Evolutionary conservation across 2,888 invertebrate genomes (phyloP).

Genomic region (Caenorhabditis drosophilae): DNA sequence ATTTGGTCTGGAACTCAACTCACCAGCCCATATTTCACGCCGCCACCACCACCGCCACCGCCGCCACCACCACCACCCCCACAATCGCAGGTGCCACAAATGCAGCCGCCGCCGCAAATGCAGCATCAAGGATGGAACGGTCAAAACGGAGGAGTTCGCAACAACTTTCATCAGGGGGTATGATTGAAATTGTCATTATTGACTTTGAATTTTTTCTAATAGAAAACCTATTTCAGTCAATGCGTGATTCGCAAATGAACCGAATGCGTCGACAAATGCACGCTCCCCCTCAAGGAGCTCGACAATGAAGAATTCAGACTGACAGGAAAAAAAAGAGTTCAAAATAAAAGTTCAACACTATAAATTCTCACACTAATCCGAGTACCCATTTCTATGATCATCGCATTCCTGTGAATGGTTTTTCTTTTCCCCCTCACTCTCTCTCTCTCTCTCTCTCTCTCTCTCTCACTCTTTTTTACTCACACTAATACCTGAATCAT

Average conservation of each 20-base stretch:
- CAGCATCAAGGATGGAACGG: constrained; percentile 1
- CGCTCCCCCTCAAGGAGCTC: constrained; percentile 19
- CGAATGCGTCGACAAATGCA: constrained; percentile 31
- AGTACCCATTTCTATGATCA: constrained; percentile 33
- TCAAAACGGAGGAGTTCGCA: not conserved
- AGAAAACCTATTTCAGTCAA: constrained; percentile 28
- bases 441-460: not conserved
- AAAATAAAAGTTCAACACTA: too few species aligned
- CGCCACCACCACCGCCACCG: constrained; percentile 4
- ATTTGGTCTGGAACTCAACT: too few species aligned
- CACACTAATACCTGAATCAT: too few species aligned
- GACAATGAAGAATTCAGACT: too few species aligned
- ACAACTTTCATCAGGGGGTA: too few species aligned
- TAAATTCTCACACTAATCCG: constrained; percentile 21
- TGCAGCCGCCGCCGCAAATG: too few species aligned
- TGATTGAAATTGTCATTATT: too few species aligned
- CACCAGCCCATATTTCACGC: too few species aligned
- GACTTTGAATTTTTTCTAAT: too few species aligned
- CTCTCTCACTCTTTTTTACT: too few species aligned
- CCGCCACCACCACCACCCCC: not conserved
- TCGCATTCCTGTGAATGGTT: constrained; percentile 26
- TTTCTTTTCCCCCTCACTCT: not conserved
- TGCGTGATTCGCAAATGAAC: constrained; percentile 34
- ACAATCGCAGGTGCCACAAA: too few species aligned
- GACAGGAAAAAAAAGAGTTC: too few species aligned